Evolutionary conservation across 2,797 vertebrate genomes (phyloP).

Genomic region (Schizopygopsis pylzovi): DNA sequence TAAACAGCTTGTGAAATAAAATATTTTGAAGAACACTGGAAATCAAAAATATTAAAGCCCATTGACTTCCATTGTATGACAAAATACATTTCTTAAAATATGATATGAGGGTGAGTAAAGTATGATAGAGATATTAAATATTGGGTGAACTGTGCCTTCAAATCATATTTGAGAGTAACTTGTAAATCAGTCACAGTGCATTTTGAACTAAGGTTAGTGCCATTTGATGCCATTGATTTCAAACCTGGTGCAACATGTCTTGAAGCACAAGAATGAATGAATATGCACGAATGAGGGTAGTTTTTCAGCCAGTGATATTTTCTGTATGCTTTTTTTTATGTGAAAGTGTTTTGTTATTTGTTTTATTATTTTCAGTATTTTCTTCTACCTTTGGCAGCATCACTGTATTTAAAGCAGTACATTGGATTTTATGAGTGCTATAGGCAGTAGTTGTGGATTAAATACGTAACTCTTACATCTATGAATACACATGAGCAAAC

Average conservation of each 20-base stretch:
- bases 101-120: neutral
- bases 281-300: neutral
- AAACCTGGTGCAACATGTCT: neutral
- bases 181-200: neutral
- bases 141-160: neutral
- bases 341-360: neutral
- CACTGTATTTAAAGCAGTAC: neutral
- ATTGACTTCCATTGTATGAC: neutral
- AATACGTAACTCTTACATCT: neutral
- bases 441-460: neutral
- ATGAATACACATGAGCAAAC: neutral
- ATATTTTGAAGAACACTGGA: neutral
- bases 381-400: neutral
- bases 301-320: neutral
- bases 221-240: neutral
- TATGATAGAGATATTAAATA: neutral
- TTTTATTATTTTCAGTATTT: neutral
- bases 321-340: neutral
- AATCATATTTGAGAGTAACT: neutral
- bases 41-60: neutral
- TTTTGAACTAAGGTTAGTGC: neutral
- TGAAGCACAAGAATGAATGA: neutral
- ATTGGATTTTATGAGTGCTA: neutral
- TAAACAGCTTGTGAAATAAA: neutral
- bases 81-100: neutral